These are phyloP conservation scores for Dascyllus trimaculatus DNA, from an alignment of 2,113 vertebrate species.

Conservation along the genomic window DNA sequence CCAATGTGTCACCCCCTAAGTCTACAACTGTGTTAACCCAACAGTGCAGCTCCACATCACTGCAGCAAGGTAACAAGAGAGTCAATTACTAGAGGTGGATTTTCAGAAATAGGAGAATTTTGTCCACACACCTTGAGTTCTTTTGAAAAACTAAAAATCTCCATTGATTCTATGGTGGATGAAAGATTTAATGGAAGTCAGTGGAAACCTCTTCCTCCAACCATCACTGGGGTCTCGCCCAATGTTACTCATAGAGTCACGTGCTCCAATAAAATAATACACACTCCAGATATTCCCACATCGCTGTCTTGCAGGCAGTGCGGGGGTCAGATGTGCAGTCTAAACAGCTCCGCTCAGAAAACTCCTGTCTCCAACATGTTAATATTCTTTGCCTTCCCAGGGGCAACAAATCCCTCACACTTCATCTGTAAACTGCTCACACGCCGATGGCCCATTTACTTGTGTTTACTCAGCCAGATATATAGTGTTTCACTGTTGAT, in stretches of 20 bases:
- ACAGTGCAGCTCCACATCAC: too few species aligned
- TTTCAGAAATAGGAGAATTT: too few species aligned
- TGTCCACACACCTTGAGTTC: too few species aligned
- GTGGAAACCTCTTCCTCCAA: too few species aligned
- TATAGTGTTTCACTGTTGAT: constrained; percentile 72
- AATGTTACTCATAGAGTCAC: not conserved
- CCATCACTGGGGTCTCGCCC: not conserved
- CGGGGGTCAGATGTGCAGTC: constrained; percentile 59
- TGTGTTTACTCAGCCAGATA: constrained; percentile 64
- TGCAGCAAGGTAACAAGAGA: too few species aligned
- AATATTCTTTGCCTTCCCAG: constrained; percentile 53
- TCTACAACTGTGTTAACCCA: too few species aligned
- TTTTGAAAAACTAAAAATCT: too few species aligned
- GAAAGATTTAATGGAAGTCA: too few species aligned
- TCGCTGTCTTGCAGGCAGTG: not conserved
- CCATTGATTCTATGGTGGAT: too few species aligned
- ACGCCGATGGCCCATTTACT: constrained; percentile 45
- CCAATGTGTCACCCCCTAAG: too few species aligned
- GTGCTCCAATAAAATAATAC: not conserved
- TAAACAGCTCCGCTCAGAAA: constrained; percentile 60
- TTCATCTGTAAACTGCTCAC: constrained; percentile 59
- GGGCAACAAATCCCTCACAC: constrained; percentile 64
- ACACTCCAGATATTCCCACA: constrained; percentile 10
- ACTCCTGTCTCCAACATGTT: constrained; percentile 63
- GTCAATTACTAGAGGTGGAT: too few species aligned